Evolutionary conservation across 2,797 vertebrate genomes (phyloP).

Genomic region (Australoheros facetus): DNA sequence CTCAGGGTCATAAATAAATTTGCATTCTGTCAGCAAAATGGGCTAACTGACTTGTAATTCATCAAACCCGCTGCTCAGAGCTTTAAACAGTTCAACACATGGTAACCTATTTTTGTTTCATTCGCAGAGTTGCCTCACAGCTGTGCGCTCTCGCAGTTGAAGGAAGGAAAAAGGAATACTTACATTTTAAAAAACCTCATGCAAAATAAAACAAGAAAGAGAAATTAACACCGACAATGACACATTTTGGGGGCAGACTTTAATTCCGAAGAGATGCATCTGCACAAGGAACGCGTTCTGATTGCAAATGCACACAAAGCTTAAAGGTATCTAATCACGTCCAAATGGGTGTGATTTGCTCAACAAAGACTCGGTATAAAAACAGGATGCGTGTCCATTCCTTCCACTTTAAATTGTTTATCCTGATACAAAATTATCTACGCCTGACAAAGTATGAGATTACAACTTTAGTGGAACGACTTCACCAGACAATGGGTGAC

Average conservation of each 20-base stretch:
- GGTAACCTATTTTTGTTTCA: constrained; percentile 46
- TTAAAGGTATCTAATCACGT: constrained; percentile 1
- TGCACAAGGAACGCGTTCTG: constrained; percentile 10
- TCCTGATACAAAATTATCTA: constrained; percentile 24
- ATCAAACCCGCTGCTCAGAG: constrained; percentile 63
- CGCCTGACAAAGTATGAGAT: constrained; percentile 14
- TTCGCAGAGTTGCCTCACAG: constrained; percentile 32
- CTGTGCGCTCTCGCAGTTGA: constrained; percentile 46
- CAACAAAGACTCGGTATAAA: background rate
- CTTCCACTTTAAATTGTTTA: background rate
- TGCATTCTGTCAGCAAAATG: constrained; percentile 71
- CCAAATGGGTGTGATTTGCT: constrained; percentile 25
- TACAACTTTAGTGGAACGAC: constrained; percentile 22
- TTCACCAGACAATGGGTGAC: constrained; percentile 51
- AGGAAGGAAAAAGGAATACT: constrained; percentile 43
- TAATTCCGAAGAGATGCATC: constrained; percentile 29
- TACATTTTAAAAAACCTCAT: constrained; percentile 55
- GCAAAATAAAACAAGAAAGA: constrained; percentile 55
- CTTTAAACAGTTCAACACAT: constrained; percentile 62
- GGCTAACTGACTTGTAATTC: constrained; percentile 72
- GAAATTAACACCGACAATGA: constrained; percentile 42
- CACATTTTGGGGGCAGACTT: constrained; percentile 38
- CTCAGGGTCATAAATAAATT: constrained; percentile 76
- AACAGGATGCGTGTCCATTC: constrained; percentile 1
- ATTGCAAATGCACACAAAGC: constrained; percentile 22